Percentiles rank a stretch among this genome's conserved stretches.
phyloP scores from a whole-genome alignment of 2,888 invertebrate genomes.

The Machimus atricapillus region DNA sequence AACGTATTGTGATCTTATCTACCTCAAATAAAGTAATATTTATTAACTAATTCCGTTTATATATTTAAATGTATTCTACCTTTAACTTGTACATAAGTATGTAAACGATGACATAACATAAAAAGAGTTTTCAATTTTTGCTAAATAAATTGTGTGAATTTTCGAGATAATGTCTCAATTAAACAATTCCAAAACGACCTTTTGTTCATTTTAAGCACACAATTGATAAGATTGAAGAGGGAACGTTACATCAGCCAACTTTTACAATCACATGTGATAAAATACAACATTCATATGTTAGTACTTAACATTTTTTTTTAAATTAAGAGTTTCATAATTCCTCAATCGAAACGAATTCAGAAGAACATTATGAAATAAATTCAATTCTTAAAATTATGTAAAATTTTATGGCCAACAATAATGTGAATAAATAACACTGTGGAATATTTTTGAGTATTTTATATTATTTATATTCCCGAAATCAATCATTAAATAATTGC shows the following conservation, averaged over 20 bases:
- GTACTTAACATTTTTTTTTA: too few species aligned
- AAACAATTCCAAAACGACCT: neutral
- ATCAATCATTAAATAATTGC: too few species aligned
- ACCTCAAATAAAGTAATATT: slow-evolving; percentile 15
- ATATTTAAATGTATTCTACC: neutral
- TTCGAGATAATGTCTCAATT: neutral
- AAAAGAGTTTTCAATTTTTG: neutral
- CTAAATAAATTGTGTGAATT: neutral
- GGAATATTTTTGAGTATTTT: too few species aligned
- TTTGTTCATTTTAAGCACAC: neutral
- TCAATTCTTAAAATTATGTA: too few species aligned
- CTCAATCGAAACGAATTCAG: too few species aligned
- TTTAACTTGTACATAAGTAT: neutral
- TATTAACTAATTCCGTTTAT: neutral
- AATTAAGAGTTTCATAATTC: too few species aligned
- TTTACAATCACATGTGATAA: too few species aligned
- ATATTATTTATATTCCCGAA: too few species aligned
- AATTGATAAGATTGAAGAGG: neutral
- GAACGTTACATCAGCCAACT: neutral
- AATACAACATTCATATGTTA: too few species aligned
- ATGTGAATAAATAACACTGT: too few species aligned
- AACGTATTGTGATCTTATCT: slow-evolving; percentile 15
- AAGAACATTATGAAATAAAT: too few species aligned
- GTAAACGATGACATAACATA: neutral
- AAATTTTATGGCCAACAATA: too few species aligned